Evolutionary conservation across 2,113 vertebrate genomes (phyloP), one percentile per base, ranked within the genome.

Genomic region (Fukomys damarensis): DNA sequence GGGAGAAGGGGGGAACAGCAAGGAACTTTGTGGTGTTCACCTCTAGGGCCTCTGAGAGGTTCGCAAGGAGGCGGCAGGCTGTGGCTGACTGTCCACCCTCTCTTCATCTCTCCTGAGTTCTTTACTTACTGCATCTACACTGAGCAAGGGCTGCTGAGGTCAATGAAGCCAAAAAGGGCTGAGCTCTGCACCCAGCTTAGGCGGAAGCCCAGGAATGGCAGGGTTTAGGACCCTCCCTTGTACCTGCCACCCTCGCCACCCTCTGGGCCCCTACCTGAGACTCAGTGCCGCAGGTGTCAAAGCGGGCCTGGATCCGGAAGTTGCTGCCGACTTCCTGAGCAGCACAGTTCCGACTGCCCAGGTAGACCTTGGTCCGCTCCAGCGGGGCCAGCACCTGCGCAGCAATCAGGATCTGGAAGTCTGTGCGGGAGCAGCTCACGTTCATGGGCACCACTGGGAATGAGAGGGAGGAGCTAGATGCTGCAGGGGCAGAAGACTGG

Each of bases 371-470:
- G 12, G 99, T 99, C 30, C 98, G 99, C 86, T 99, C 99, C 98
- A 99, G 98, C 30, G 98, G 99, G 20, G 99, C 99, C 97, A 99
- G 97, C 3, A 99, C 98, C 96, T 99, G 98, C 66, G 98, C 89
- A 0, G 99, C 98, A 96, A 99, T 99, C 98, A 99, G 98, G 95
- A 99, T 99, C 98, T 99, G 99, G 98, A 99, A 99, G 86, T 99
- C 99, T 0, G 99, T 99, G 95, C 99, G 99, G 59, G 99, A 99
- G 98, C 99, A 99, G 99, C 99, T 99, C 95, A 99, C 97, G 0
- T 99, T 99, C 95, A 99, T 98, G 74, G 99, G 99, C 11, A 99
- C 99, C 82, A 99, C 99, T 99, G 95, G 82, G 38, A 85, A 93
- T 5, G 81, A 35, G 79, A 97, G 30, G 9, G 30, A 61, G 58